Base-by-base conservation (phyloP, 1,140 invertebrate species). In the Lepidostoma basale region DNA sequence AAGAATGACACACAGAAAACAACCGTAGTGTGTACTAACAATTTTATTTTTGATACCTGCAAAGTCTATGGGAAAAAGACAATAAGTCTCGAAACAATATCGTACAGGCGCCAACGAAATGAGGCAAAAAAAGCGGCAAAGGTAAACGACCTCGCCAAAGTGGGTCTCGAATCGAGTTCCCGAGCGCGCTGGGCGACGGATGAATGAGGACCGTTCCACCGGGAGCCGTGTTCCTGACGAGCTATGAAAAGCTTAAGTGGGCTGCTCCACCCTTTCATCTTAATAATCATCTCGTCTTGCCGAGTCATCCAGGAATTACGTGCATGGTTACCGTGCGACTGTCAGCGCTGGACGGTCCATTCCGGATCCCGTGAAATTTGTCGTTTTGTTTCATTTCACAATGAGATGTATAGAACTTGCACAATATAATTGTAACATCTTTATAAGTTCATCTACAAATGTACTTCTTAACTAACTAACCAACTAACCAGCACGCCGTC, bases 241-340 rank as follows among this genome's bases (percentile, higher is more conserved):
- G 62, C 30, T 56, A 49, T 49, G 44, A 60, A 25, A 28, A 16
- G 1, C 58, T 36, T 69, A 69, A 69, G 67, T 69, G 59, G 67
- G 49, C 28, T 49, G 26, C 26, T 49, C 33, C 56, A 66, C 68
- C 47, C 68, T 62, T 54, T 45, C 62, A 59, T 69, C 54, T 62
- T 49, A 56, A 26, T 59, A 33, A 33, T n/a, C n/a, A n/a, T 36
- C 59, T 42, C 39, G 18, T 62, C 59, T 39, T 39, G 68, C 39
- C 28, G 1, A 70, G 68, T 70, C 68, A 70, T 66, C 56, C 33
- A 54, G 39, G 58, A 70, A 66, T 66, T 68, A 68, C 60, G 20
- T 36, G 40, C 66, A 25, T 36, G 26, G 33, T 44, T 49, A 49
- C 54, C 59, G 67, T 63, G 67, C 25, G 67, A 69, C 39, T 62